Conservation (phyloP, 2,797 vertebrate genomes). For the Alfaro cultratus region DNA sequence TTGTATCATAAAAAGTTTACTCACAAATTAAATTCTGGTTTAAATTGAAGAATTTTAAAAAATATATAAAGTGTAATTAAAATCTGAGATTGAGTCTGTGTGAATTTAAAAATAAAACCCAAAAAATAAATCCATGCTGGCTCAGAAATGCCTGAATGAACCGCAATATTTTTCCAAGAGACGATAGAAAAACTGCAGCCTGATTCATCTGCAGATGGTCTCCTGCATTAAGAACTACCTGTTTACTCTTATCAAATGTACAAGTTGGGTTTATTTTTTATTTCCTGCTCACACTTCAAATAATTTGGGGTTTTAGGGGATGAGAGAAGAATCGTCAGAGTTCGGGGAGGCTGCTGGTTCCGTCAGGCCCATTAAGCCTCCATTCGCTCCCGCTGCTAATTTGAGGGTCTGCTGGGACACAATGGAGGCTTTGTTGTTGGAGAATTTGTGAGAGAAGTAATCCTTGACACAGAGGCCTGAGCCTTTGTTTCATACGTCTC, state of each 20-base stretch:
- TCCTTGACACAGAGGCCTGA: conserved; percentile 64
- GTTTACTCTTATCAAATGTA: neutral
- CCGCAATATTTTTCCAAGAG: neutral
- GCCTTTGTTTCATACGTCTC: conserved; percentile 69
- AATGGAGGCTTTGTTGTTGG: conserved; percentile 71
- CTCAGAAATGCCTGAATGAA: neutral
- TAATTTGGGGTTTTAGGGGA: neutral
- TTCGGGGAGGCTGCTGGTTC: conserved; percentile 30
- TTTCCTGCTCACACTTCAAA: neutral
- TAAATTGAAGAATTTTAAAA: conserved; percentile 16
- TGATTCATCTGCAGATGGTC: conserved; percentile 15
- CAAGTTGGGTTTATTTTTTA: conserved; percentile 1
- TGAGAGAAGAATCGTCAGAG: neutral
- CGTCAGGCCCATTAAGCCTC: conserved; percentile 68
- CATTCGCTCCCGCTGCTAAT: conserved; percentile 65
- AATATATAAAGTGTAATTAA: neutral
- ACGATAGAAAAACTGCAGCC: neutral
- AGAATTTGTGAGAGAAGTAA: conserved; percentile 73
- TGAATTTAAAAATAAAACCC: neutral
- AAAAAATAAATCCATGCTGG: neutral
- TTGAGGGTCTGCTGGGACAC: conserved; percentile 62
- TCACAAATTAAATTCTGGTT: conserved; percentile 15
- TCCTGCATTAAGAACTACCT: neutral
- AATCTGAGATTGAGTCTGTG: neutral
- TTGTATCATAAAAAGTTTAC: neutral